Evolutionary conservation across 2,888 invertebrate species (phyloP), one percentile per base, ranked within the genome.

Genomic region (Luffia ferchaultella): DNA sequence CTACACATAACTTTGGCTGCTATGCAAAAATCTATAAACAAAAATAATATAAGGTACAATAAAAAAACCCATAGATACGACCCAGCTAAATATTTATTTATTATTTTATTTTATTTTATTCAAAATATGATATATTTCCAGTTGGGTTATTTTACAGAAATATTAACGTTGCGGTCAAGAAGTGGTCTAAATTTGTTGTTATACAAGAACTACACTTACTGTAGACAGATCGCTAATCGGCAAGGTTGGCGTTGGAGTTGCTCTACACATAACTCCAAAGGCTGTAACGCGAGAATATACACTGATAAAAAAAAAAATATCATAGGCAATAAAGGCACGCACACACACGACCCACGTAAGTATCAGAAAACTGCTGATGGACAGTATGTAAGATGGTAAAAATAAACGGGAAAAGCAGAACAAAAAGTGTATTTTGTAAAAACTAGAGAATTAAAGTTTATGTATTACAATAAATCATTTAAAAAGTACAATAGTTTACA

Each of bases 21-120:
- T 65, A 68, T 18, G 77, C 74, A 1, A 61, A 65, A 52, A 63
- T 77, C 16, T 48, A 71, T 40, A 72, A 74, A 1, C 62, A 63
- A 2, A 54, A 55, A 1, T 62, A 69, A 16, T 63, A 71, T 48
- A 53, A 57, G 9, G 61, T 76, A 15, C n/a, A n/a, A n/a, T n/a
- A n/a, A n/a, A n/a, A n/a, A n/a, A n/a, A n/a, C n/a, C n/a, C n/a
- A n/a, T n/a, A n/a, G n/a, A n/a, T n/a, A n/a, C n/a, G n/a, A n/a
- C n/a, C n/a, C n/a, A n/a, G n/a, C n/a, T n/a, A n/a, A n/a, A n/a
- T n/a, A n/a, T n/a, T n/a, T n/a, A n/a, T n/a, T n/a, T n/a, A n/a
- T n/a, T n/a, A n/a, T n/a, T n/a, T n/a, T n/a, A n/a, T n/a, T n/a
- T n/a, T n/a, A n/a, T 30, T 12, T 30, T 30, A 30, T 12, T 7